Base-by-base conservation (phyloP, 2,797 vertebrate genomes). In the Melanotaenia trifasciata region DNA sequence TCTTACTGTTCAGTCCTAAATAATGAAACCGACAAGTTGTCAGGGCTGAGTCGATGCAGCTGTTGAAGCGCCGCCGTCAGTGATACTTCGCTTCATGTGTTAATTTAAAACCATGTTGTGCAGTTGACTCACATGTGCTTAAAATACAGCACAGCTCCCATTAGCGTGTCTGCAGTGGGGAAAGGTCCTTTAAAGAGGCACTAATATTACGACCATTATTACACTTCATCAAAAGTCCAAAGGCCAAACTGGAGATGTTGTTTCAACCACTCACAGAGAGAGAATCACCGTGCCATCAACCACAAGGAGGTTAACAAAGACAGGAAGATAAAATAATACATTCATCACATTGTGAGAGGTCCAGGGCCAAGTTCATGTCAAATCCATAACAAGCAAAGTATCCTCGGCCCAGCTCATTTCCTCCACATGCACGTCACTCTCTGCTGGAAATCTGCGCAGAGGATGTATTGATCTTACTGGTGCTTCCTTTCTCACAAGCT, bases 291-390 rank as follows among this genome's bases (percentile, higher is more conserved):
- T 89, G 92, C 93, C 84, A 90, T 93, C 93, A 90, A 94, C 95
- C 95, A 94, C 94, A 94, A 93, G 92, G 92, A 95, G 95, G 95
- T 92, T 95, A 97, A 99, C 97, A 99, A 99, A 98, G 94, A 94
- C 97, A 97, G 98, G 98, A 99, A 98, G 96, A 95, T 94, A 89
- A 94, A 96, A 98, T 97, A 96, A 96, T 98, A 96, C 97, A 97
- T 96, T 96, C 96, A 96, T 96, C 96, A 97, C 96, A 95, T 96
- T 96, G 93, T 94, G 94, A 90, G 88, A 91, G 95, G 96, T 96
- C 81, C 53, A 67, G 81, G 91, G 96, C 97, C 97, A 98, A 97
- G 95, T 95, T 96, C 96, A 95, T 97, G 97, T 98, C 97, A 97
- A 96, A 97, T 95, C 94, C 95, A 95, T 97, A 97, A 96, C 96